Evolutionary conservation across 2,797 vertebrate species (phyloP).

Genomic region (Muscicapa comitata): DNA sequence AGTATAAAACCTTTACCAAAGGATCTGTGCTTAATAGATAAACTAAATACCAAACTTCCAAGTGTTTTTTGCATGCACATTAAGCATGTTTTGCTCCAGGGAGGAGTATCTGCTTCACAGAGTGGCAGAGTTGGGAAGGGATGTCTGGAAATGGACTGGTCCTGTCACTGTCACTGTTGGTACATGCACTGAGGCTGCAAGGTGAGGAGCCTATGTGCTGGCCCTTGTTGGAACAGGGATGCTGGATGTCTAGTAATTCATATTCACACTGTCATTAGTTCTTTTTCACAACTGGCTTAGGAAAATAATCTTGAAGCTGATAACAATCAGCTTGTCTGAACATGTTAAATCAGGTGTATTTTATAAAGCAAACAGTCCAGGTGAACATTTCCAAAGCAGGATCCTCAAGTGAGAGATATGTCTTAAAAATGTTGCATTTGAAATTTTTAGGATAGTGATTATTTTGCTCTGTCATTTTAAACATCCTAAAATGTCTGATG

Average conservation of each 20-base stretch:
- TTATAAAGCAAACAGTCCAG: background rate
- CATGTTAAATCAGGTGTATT: background rate
- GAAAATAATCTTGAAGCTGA: background rate
- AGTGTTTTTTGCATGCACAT: background rate
- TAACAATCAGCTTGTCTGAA: background rate
- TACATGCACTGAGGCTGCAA: background rate
- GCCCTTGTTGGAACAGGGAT: background rate
- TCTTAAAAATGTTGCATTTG: background rate
- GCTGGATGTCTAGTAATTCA: background rate
- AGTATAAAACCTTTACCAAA: background rate
- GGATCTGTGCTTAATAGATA: background rate
- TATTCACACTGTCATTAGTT: background rate
- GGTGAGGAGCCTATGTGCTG: background rate
- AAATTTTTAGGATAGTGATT: background rate
- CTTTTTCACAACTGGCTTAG: background rate
- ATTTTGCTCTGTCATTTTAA: background rate
- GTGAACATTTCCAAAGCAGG: background rate
- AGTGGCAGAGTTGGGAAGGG: background rate
- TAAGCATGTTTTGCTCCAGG: background rate
- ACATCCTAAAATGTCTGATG: background rate
- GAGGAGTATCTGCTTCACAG: background rate
- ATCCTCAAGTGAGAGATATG: background rate
- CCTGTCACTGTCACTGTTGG: rapidly evolving
- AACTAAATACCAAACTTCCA: background rate
- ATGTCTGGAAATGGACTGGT: background rate